These are phyloP conservation scores for Passerculus sandwichensis DNA, from an alignment of 2,797 vertebrate genomes.

Conservation along the genomic window DNA sequence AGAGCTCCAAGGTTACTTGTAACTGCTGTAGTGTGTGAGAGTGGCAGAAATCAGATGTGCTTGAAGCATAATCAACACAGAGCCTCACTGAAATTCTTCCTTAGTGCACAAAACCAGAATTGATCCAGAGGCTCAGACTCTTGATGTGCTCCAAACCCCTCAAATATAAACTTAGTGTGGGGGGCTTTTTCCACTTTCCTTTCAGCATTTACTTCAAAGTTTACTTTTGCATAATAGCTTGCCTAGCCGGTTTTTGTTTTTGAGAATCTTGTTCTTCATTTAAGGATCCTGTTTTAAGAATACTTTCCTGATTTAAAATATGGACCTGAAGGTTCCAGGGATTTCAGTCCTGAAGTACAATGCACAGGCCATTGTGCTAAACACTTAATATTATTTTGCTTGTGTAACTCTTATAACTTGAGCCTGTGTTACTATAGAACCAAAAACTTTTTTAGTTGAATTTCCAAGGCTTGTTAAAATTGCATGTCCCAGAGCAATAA, in stretches of 20 bases:
- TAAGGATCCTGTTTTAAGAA: not conserved
- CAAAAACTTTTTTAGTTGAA: not conserved
- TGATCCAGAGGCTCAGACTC: not conserved
- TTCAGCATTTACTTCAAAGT: not conserved
- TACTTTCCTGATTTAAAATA: not conserved
- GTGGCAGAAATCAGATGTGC: not conserved
- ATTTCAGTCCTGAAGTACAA: not conserved
- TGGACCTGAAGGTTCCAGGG: fast-evolving
- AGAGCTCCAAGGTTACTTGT: conserved; percentile 1
- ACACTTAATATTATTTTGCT: not conserved
- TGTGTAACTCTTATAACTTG: not conserved
- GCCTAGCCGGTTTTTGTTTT: not conserved
- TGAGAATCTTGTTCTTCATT: not conserved
- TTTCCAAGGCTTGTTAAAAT: not conserved
- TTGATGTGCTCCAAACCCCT: not conserved
- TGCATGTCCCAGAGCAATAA: not conserved
- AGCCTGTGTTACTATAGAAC: not conserved
- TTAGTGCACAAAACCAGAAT: not conserved
- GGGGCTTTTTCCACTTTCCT: fast-evolving
- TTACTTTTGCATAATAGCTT: not conserved
- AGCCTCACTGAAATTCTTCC: not conserved
- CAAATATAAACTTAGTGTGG: not conserved
- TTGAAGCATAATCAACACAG: not conserved
- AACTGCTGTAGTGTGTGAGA: not conserved
- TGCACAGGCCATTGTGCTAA: not conserved